phyloP scores from a whole-genome alignment of 2,797 vertebrate species.

The Notolabrus celidotus region DNA sequence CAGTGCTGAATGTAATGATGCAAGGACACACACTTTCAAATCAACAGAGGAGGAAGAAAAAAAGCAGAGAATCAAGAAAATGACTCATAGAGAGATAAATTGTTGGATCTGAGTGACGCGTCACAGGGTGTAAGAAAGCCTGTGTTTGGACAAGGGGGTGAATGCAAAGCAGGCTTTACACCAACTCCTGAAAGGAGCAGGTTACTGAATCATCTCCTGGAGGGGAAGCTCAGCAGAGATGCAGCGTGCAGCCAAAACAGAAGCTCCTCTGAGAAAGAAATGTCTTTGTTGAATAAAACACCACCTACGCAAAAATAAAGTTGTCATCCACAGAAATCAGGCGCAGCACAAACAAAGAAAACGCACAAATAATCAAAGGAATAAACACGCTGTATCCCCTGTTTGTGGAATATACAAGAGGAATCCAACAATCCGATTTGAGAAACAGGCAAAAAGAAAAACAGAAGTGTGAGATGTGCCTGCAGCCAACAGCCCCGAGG shows the following conservation, averaged over 20 bases:
- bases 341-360: constrained; percentile 5
- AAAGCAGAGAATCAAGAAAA: constrained; percentile 8
- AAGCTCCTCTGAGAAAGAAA: constrained; percentile 43
- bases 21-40: constrained; percentile 33
- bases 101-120: constrained; percentile 40
- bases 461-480: constrained; percentile 39
- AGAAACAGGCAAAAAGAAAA: constrained; percentile 22
- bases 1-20: constrained; percentile 31
- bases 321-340: not conserved
- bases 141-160: constrained; percentile 41
- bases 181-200: constrained; percentile 33
- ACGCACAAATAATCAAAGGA: constrained; percentile 26
- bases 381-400: not conserved
- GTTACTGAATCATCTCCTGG: constrained; percentile 53
- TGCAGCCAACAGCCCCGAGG: constrained; percentile 32
- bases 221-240: constrained; percentile 37
- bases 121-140: constrained; percentile 31
- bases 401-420: constrained; percentile 3
- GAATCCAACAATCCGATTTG: constrained; percentile 25
- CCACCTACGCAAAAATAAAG: constrained; percentile 8
- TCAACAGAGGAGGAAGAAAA: constrained; percentile 39
- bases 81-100: constrained; percentile 17
- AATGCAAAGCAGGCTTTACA: constrained; percentile 60
- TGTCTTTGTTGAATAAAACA: constrained; percentile 41
- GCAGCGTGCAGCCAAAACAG: constrained; percentile 32